Evolutionary conservation across 2,113 vertebrate species (phyloP).

Genomic region (Halichoerus grypus): DNA sequence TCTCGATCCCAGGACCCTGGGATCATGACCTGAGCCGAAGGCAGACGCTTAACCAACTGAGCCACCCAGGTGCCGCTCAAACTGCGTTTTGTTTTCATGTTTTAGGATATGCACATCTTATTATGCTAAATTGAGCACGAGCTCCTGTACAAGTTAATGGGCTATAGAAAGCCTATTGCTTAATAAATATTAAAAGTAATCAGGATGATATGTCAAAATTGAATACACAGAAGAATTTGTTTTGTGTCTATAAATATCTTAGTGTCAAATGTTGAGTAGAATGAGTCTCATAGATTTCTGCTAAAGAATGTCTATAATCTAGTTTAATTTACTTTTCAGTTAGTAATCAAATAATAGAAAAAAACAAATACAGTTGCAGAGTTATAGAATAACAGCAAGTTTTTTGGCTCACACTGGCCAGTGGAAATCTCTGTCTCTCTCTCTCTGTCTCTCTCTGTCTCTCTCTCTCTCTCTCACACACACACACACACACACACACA

Average conservation of each 20-base stretch:
- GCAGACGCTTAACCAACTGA: too few relatives aligned
- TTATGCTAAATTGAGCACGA: not conserved
- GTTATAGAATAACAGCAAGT: not conserved
- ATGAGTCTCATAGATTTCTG: not conserved
- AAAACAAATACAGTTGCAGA: not conserved
- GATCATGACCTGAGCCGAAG: too few relatives aligned
- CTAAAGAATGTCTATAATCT: conserved; percentile 20
- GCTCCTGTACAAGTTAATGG: not conserved
- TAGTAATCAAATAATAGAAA: not conserved
- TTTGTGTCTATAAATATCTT: not conserved
- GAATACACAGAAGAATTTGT: not conserved
- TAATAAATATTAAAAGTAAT: conserved; percentile 7
- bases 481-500: not conserved
- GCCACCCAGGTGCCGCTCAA: too few relatives aligned
- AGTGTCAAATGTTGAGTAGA: not conserved
- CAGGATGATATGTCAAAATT: not conserved
- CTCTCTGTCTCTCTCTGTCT: not conserved
- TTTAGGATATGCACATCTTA: not conserved
- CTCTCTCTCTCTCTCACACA: not conserved
- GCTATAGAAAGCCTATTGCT: not conserved
- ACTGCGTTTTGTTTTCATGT: not conserved
- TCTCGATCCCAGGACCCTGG: too few relatives aligned
- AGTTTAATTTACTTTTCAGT: conserved; percentile 1
- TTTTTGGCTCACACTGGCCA: not conserved
- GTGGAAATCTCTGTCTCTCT: not conserved